Evolutionary conservation across 2,888 invertebrate genomes (phyloP), one percentile per base, ranked within the genome.

Genomic region (Ceriagrion tenellum): DNA sequence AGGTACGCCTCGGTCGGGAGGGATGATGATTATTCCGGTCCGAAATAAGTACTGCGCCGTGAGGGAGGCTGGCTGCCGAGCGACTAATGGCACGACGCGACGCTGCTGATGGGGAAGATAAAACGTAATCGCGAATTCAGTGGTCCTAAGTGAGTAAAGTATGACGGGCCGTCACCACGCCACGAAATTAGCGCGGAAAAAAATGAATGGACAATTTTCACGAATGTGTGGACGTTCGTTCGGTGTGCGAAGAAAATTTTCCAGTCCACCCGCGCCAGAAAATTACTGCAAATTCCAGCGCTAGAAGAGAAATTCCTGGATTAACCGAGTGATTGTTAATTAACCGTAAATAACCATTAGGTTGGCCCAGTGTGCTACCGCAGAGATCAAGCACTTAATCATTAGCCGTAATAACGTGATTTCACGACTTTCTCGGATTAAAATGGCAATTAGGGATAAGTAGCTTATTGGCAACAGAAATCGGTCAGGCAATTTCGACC

Each of bases 391-490:
- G 81, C 18, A 81, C 81, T 35, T 81, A 81, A 30, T 81, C 81
- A 81, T 81, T 81, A 81, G 81, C 81, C 81, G 35, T 35, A 35
- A 81, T 81, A 81, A 81, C 81, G 81, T 81, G 81, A 81, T 81
- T 81, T 81, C 81, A 81, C n/a, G 81, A 81, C 81, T 30, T 30
- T 81, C 81, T 35, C 30, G 13, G 30, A 35, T 35, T 30, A 81
- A 35, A 81, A 81, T 81, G 81, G 30, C 35, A 81, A 81, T 81
- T 81, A 18, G 35, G 81, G 30, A 81, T 35, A 81, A 81, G 81
- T 81, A 81, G 81, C 81, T 35, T 35, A 35, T 81, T 35, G 30
- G 81, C 13, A 30, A 35, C 81, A 81, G 81, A 18, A 69, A 69
- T 20, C 69, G n/a, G 69, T 69, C 81, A 81, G 81, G 12, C 35